Conservation (phyloP, 2,888 invertebrate species). For the Hirudinaria manillensis region DNA sequence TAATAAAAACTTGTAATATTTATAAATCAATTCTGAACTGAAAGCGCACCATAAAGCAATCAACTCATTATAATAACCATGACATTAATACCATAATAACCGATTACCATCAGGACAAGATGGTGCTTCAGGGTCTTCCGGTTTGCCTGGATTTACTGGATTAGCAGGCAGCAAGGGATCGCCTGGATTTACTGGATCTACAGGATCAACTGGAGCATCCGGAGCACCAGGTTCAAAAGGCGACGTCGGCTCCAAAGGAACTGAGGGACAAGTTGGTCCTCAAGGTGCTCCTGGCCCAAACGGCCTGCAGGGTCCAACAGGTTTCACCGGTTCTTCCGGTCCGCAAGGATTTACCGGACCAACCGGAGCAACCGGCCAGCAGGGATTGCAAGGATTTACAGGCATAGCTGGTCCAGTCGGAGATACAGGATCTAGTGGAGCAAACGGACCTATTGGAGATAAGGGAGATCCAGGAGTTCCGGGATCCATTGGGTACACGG, state of each 20-base stretch:
- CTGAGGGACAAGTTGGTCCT: neutral
- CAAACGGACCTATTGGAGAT: neutral
- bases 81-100: too few relatives aligned
- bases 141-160: neutral
- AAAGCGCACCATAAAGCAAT: neutral
- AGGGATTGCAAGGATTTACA: neutral
- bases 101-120: too few relatives aligned
- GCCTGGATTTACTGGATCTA: neutral
- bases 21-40: neutral
- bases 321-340: slow-evolving; percentile 11
- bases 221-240: neutral
- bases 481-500: slow-evolving; percentile 8
- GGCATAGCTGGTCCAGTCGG: slow-evolving; percentile 2
- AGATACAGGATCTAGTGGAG: slow-evolving; percentile 11
- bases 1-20: too few relatives aligned
- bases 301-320: neutral
- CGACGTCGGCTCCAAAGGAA: neutral
- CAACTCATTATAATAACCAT: too few relatives aligned
- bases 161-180: neutral
- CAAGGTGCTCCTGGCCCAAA: neutral
- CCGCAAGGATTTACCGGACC: slow-evolving; percentile 17
- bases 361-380: neutral
- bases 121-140: too few relatives aligned
- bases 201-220: neutral
- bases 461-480: slow-evolving; percentile 7